Conservation (phyloP, 30 jellyfish, hydroid and myxozoan genomes). For the Clytia hemisphaerica region DNA sequence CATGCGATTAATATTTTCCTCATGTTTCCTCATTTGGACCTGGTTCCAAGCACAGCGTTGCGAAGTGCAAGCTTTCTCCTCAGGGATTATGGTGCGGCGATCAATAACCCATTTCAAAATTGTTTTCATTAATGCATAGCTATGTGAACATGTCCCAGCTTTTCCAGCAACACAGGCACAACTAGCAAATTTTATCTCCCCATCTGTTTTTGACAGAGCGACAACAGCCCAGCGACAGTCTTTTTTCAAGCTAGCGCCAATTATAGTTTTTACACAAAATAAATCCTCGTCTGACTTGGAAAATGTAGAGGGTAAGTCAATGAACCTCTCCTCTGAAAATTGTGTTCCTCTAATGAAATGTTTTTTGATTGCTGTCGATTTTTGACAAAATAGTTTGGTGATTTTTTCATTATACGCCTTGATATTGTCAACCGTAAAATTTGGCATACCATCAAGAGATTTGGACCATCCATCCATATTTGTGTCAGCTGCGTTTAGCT, state of each 20-base stretch:
- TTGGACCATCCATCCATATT: slow-evolving; percentile 15
- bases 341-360: slow-evolving; percentile 3
- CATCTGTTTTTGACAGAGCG: background rate
- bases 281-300: background rate
- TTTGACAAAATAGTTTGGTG: background rate
- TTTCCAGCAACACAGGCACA: too few species aligned
- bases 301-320: slow-evolving; percentile 1
- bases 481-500: background rate
- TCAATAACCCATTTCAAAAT: too few species aligned
- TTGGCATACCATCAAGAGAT: slow-evolving; percentile 8
- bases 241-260: slow-evolving; percentile 15
- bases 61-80: too few species aligned
- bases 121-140: too few species aligned
- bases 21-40: background rate
- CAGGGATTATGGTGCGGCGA: too few species aligned
- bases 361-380: slow-evolving; percentile 8
- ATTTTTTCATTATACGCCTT: background rate
- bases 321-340: slow-evolving; percentile 6
- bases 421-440: slow-evolving; percentile 5
- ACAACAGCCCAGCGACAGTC: slow-evolving; percentile 3
- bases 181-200: background rate
- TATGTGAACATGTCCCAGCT: too few species aligned
- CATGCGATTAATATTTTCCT: background rate
- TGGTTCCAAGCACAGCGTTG: slow-evolving; percentile 3
- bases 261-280: background rate